Evolutionary conservation across 2,113 vertebrate genomes (phyloP).

Genomic region (Cyprinodon brontotheroides): DNA sequence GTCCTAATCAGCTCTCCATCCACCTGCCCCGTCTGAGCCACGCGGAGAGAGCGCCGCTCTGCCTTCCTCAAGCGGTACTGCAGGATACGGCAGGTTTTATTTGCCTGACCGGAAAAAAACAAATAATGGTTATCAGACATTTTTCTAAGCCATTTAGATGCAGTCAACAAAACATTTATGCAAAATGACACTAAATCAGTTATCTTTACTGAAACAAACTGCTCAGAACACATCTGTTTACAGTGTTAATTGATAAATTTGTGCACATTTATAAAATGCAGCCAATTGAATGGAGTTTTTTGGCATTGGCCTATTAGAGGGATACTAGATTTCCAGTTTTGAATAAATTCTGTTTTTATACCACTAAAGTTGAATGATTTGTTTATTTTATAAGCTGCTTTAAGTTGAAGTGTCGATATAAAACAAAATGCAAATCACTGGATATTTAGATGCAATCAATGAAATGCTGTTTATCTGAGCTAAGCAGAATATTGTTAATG

Average conservation of each 20-base stretch:
- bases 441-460: background rate
- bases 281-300: too few species aligned
- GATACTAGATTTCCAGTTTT: too few species aligned
- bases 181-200: too few species aligned
- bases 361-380: background rate
- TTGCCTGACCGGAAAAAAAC: constrained; percentile 72
- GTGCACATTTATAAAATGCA: too few species aligned
- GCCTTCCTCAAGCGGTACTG: constrained; percentile 96
- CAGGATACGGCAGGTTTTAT: constrained; percentile 97
- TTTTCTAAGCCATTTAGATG: background rate
- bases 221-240: too few species aligned
- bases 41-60: constrained; percentile 92
- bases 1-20: constrained; percentile 93
- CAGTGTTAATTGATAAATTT: too few species aligned
- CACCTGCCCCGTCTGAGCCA: constrained; percentile 95
- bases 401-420: background rate
- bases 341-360: too few species aligned
- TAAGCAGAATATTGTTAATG: background rate
- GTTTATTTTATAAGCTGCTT: background rate
- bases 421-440: background rate
- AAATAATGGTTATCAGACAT: background rate
- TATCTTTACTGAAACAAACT: too few species aligned
- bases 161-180: background rate
- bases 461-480: background rate
- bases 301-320: too few species aligned